Conservation (phyloP, 2,888 invertebrate species). For the Mechanitis mazaeus region DNA sequence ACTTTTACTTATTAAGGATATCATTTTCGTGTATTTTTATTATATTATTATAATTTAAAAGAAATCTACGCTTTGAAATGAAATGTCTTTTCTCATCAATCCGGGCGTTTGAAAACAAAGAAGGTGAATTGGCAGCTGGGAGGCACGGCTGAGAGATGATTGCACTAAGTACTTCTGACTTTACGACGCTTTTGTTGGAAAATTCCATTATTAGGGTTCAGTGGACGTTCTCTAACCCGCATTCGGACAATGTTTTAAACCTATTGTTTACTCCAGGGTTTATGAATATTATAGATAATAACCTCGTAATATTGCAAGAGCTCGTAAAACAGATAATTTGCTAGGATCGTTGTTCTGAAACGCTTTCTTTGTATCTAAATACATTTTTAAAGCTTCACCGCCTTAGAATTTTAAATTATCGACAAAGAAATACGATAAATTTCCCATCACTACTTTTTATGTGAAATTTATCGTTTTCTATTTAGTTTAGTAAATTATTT, state of each 20-base stretch:
- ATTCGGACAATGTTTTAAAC: conserved; percentile 28
- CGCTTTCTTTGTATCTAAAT: conserved; percentile 14
- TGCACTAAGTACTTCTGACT: conserved; percentile 43
- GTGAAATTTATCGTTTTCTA: no score
- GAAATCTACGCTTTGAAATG: conserved; percentile 39
- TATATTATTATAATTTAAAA: conserved; percentile 29
- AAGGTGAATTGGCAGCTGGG: conserved; percentile 54
- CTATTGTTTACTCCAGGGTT: conserved; percentile 35
- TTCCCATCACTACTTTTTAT: no score
- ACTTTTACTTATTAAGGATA: neutral
- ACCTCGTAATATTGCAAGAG: conserved; percentile 10
- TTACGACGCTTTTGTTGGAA: conserved; percentile 41
- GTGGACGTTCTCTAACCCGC: conserved; percentile 22
- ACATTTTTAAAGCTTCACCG: neutral
- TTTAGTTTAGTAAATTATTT: no score
- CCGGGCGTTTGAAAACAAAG: conserved; percentile 52
- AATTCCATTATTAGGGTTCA: conserved; percentile 39
- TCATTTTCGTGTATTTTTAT: neutral
- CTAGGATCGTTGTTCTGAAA: conserved; percentile 12
- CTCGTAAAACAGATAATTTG: conserved; percentile 13
- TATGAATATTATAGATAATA: conserved; percentile 22
- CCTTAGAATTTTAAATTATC: neutral
- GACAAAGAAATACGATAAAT: neutral
- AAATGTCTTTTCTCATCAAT: conserved; percentile 46
- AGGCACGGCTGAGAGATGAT: conserved; percentile 42